A percentile compares a stretch with the other conserved stretches of the same genome.
Conservation (phyloP, 2,888 invertebrate species). For the Octonoba sinensis region DNA sequence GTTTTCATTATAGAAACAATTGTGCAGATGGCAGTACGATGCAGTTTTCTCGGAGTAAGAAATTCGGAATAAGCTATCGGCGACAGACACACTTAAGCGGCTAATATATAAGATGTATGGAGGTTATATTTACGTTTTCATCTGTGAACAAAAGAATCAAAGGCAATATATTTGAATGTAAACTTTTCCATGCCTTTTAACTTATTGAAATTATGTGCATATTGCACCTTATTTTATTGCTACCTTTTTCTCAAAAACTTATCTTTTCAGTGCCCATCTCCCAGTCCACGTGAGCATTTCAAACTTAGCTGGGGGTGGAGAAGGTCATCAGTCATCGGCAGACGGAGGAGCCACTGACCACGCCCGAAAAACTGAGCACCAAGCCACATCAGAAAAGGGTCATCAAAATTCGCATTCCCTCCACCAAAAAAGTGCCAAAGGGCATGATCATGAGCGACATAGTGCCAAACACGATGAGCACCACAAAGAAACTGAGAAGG, state of each 20-base stretch:
- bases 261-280: constrained; percentile 25
- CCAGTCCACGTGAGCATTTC: constrained; percentile 25
- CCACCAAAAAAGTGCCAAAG: constrained; percentile 24
- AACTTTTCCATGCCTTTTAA: no score
- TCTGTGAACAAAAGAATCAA: no score
- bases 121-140: no score
- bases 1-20: no score
- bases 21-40: no score
- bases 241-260: neutral
- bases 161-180: no score
- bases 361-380: constrained; percentile 47
- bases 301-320: constrained; percentile 3
- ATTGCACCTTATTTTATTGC: no score
- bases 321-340: constrained; percentile 8
- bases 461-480: constrained; percentile 49
- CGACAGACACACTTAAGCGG: no score
- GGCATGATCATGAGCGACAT: constrained; percentile 50
- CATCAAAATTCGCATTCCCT: constrained; percentile 32
- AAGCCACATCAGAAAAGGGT: constrained; percentile 33
- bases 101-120: no score
- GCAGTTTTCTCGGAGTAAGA: no score
- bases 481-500: constrained; percentile 49
- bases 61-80: no score
- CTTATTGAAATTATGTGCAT: no score
- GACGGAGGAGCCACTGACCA: constrained; percentile 21